Evolutionary conservation across 2,888 invertebrate species (phyloP).

Genomic region (Eutolmus rufibarbis): DNA sequence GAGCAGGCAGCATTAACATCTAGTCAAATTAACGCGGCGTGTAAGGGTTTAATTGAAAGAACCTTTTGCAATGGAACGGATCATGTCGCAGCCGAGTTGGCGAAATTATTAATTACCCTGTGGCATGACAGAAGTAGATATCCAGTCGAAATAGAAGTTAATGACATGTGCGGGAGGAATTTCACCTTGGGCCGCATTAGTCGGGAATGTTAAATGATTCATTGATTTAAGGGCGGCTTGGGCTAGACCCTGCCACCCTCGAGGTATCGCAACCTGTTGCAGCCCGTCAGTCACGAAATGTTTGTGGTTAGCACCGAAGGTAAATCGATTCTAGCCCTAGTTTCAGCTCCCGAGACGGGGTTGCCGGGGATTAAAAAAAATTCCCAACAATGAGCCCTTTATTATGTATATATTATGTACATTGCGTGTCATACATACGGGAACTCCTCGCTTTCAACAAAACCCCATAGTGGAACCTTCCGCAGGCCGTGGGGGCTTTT

Average conservation of each 20-base stretch:
- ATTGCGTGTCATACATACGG: not conserved
- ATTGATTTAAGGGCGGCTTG: not conserved
- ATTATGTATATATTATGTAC: not conserved
- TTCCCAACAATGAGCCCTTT: not conserved
- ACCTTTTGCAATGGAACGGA: not conserved
- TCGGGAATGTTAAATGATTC: not conserved
- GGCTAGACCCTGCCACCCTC: not conserved
- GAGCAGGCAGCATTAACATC: not conserved
- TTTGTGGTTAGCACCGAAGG: not conserved
- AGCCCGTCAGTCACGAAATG: not conserved
- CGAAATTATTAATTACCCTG: not conserved
- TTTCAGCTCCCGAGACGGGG: not conserved
- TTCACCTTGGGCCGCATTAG: not conserved
- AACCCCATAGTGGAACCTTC: not conserved
- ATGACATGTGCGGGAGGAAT: not conserved
- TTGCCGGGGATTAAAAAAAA: not conserved
- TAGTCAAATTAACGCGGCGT: not conserved
- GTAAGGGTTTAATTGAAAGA: conserved; percentile 23
- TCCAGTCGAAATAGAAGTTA: not conserved
- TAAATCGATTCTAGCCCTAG: not conserved
- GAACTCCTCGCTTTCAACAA: not conserved
- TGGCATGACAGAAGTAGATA: not conserved
- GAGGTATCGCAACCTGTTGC: not conserved
- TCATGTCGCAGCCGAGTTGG: not conserved
- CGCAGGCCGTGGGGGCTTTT: not conserved